A percentile compares a stretch with the other conserved stretches of the same genome.
These are phyloP conservation scores for Mobula birostris DNA, from an alignment of 2,113 vertebrate species.

Conservation along the genomic window DNA sequence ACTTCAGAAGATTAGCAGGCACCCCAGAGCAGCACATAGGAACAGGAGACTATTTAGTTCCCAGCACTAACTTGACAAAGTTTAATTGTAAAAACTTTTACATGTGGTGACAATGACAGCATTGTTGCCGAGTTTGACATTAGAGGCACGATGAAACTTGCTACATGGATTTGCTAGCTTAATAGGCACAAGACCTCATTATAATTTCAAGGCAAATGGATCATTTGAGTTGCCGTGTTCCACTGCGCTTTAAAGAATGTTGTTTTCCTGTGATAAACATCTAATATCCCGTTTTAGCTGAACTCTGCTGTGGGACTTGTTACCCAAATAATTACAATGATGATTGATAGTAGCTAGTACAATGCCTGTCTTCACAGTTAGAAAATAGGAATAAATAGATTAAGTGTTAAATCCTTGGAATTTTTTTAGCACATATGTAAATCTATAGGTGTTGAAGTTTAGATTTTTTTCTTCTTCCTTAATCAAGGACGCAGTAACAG, in stretches of 20 bases:
- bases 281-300: slow-evolving; percentile 1
- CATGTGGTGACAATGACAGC: background rate
- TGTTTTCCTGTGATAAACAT: slow-evolving; percentile 22
- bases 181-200: background rate
- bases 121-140: background rate
- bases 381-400: slow-evolving; percentile 31
- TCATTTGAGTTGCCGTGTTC: background rate
- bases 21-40: background rate
- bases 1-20: background rate
- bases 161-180: background rate
- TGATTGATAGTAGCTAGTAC: slow-evolving; percentile 17
- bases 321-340: background rate
- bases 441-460: background rate
- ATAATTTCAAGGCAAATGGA: background rate
- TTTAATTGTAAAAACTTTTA: background rate
- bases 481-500: background rate
- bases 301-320: background rate
- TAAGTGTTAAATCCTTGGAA: slow-evolving; percentile 17
- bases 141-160: background rate
- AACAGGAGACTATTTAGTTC: slow-evolving; percentile 2
- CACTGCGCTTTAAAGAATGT: background rate
- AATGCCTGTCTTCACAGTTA: background rate
- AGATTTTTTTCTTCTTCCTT: background rate
- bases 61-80: background rate
- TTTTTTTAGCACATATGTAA: background rate